Base-by-base conservation (phyloP, 2,113 vertebrate genomes). In the Choloepus hoffmanni region DNA sequence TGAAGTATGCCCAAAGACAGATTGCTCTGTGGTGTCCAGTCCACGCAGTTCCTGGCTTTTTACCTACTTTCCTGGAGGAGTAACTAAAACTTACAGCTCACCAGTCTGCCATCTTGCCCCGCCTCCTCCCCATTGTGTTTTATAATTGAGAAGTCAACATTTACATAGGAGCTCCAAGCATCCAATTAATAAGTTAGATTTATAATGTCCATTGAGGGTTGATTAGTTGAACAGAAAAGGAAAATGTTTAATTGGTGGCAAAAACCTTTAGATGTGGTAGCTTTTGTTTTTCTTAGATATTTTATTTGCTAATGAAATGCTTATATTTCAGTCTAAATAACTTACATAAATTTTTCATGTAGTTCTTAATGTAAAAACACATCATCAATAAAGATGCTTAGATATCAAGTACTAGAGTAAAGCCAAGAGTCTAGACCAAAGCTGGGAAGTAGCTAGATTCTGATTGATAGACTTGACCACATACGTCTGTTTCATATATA, bases 161-260 rank as follows among this genome's bases (percentile, higher is more conserved):
- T 92, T 85, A 81, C 93, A 36, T 55, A 95, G 85, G 81, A 82
- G 43, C 91, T 98, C 14, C 36, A 86, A 74, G 3, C 79, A 73
- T 78, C 62, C 62, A 91, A 16, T 36, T 95, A 85, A 12, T 50
- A 68, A 78, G 7, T 77, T 92, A 26, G 21, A 92, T 60, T 89
- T 89, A 85, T 94, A 84, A 53, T 45, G 53, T 55, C 84, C 0
- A 1, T 48, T 82, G 36, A 86, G 10, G 77, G 9, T 53, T 23
- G 53, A 1, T 72, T 67, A 62, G 4, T 76, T 68, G 33, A 90
- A 19, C 36, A 73, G 10, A 26, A 65, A 82, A 90, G 78, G 72
- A 24, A 45, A 85, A 45, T 5, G 33, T 89, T 28, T 90, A 90
- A 8, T 18, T 55, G 23, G 2, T 76, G 53, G 48, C 63, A 93